Conservation (phyloP, 2,888 invertebrate genomes). For the Drosophila siamana region DNA sequence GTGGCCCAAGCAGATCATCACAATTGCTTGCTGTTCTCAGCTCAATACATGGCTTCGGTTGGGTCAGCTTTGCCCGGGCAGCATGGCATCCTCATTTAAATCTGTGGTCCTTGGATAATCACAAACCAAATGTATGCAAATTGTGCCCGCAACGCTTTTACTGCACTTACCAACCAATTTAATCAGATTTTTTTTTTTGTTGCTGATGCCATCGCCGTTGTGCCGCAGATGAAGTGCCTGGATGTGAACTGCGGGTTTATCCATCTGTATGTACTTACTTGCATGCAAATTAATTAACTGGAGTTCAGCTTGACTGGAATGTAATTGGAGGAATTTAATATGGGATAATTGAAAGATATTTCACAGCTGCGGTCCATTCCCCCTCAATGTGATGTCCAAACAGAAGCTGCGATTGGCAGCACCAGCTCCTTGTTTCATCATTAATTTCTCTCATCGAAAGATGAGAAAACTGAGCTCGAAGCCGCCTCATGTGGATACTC, state of each 20-base stretch:
- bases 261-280: slow-evolving; percentile 29
- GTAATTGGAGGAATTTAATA: slow-evolving; percentile 57
- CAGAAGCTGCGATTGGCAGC: slow-evolving; percentile 14
- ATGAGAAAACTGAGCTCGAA: background rate
- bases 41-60: slow-evolving; percentile 10
- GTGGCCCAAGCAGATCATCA: slow-evolving; percentile 31
- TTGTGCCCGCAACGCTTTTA: slow-evolving; percentile 53
- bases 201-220: slow-evolving; percentile 6
- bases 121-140: slow-evolving; percentile 76
- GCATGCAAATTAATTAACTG: slow-evolving; percentile 71
- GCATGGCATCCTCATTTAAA: slow-evolving; percentile 62
- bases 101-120: slow-evolving; percentile 75
- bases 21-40: slow-evolving; percentile 6
- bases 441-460: slow-evolving; percentile 3
- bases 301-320: slow-evolving; percentile 47
- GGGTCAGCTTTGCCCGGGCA: slow-evolving; percentile 2
- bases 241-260: slow-evolving; percentile 17
- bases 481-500: background rate
- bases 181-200: slow-evolving; percentile 63
- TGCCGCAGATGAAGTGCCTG: slow-evolving; percentile 22
- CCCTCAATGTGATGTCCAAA: slow-evolving; percentile 3
- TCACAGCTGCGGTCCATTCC: slow-evolving; percentile 4
- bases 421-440: slow-evolving; percentile 1
- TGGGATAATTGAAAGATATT: slow-evolving; percentile 53
- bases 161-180: slow-evolving; percentile 65